Base-by-base conservation (phyloP, 1,140 invertebrate genomes). In the Trissolcus basalis region DNA sequence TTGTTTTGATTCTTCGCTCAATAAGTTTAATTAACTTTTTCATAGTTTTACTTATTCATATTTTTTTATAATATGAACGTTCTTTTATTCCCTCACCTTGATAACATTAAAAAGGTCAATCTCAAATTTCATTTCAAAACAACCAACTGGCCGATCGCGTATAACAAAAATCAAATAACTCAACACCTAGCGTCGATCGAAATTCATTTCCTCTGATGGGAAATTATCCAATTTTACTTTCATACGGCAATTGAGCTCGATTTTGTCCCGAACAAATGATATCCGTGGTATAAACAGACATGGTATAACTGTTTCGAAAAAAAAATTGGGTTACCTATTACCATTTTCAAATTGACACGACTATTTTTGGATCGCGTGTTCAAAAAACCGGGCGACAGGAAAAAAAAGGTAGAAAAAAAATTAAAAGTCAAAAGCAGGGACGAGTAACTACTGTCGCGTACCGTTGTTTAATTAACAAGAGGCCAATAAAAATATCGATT, bases 181-280 rank as follows among this genome's bases (percentile, higher is more conserved):
- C 49, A 6, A 27, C 1, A 1, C 6, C 9, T 39, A 10, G 14
- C 8, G 33, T 12, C 13, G 15, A 16, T 53, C 14, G 5, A 53
- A 39, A 39, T 53, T 53, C 11, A 53, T 53, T 53, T 41, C 14
- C 27, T 7, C 8, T 14, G 8, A 55, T 14, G 53, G 33, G 10
- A 51, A 51, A 44, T 55, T 44, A 55, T 44, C 19, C 53, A 13
- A 32, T 55, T 55, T 55, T 55, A 55, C 53, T 55, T 55, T 55
- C 49, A 55, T 44, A 55, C 13, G 32, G 53, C 32, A 15, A 32
- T 43, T 35, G 15, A 54, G 27, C 15, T 41, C 15, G 14, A 27
- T 54, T 54, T 54, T 43, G 12, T 16, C n/a, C 7, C 16, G 39
- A 44, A 44, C 12, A 55, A 12, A 32, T 44, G 43, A 44, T 44